These are phyloP conservation scores for Drosophila hamatofila DNA, from an alignment of 2,888 invertebrate species.

Conservation along the genomic window DNA sequence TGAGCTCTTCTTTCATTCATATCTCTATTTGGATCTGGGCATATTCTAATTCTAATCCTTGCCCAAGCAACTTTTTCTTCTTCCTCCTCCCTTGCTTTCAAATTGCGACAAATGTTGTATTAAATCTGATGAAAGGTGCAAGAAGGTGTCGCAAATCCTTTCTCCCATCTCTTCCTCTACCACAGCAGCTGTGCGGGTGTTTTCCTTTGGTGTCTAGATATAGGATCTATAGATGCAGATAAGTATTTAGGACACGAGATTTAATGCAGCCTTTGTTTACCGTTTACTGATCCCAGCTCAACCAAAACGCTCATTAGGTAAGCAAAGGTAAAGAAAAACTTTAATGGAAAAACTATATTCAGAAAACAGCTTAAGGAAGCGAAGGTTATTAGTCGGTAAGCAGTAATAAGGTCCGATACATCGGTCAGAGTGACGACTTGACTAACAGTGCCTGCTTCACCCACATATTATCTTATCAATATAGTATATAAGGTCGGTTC, in stretches of 20 bases:
- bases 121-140: constrained; percentile 8
- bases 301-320: constrained; percentile 34
- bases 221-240: constrained; percentile 7
- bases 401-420: too few species aligned
- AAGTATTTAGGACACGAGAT: constrained; percentile 13
- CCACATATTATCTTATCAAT: too few species aligned
- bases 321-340: neutral
- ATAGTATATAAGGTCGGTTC: too few species aligned
- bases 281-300: constrained; percentile 12
- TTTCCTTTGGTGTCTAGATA: constrained; percentile 12
- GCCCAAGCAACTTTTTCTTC: constrained; percentile 43
- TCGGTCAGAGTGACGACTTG: too few species aligned
- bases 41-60: constrained; percentile 57
- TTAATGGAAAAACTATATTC: neutral
- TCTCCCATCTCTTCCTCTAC: neutral
- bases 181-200: constrained; percentile 47
- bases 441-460: too few species aligned
- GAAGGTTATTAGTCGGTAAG: too few species aligned
- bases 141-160: constrained; percentile 61
- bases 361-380: too few species aligned
- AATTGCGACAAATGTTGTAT: constrained; percentile 67
- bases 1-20: constrained; percentile 27
- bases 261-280: constrained; percentile 12
- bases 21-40: constrained; percentile 27
- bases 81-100: constrained; percentile 45